Evolutionary conservation across 1,140 invertebrate genomes (phyloP), one percentile per base, ranked within the genome.

Genomic region (Parapsyche elsis): DNA sequence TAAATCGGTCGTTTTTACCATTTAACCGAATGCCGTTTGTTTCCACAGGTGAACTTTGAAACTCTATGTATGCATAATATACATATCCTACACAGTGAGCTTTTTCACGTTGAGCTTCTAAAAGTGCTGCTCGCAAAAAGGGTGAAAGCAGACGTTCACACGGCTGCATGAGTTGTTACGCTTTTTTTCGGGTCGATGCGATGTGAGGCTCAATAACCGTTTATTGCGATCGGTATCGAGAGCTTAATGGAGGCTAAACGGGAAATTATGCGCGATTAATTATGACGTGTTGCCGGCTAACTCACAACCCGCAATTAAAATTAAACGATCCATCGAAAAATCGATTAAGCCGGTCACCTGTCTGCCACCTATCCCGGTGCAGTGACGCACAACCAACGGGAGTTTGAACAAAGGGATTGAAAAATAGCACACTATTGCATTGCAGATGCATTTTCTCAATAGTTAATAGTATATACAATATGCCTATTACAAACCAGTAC

Each of bases 181-280:
- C 16, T 61, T 61, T 38, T 38, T 38, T 61, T 61, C n/a, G 57
- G 57, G n/a, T 61, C 57, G 30, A 38, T 38, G 57, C 57, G 30
- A 38, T 38, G 57, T 21, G 14, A 21, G 67, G 24, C 24, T 24
- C 73, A 59, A 44, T 77, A 77, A 77, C 61, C 75, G 75, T 64
- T 77, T 64, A 77, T 76, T 76, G 23, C 24, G 75, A 77, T 77
- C 57, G 24, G 75, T 77, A 77, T 77, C 75, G 53, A 64, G 12
- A 26, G 9, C 59, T 77, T 77, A 77, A 77, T 77, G 75, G 75
- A 77, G 75, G 75, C 75, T 77, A 77, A 77, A 77, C 75, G 75
- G 59, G 75, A 77, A 77, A 77, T 77, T 77, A 77, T 77, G 75
- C 75, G 75, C 75, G 75, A 77, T 77, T 77, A 77, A 77, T 77